Conservation (phyloP, 1,140 invertebrate species). For the Plutomurus gul region DNA sequence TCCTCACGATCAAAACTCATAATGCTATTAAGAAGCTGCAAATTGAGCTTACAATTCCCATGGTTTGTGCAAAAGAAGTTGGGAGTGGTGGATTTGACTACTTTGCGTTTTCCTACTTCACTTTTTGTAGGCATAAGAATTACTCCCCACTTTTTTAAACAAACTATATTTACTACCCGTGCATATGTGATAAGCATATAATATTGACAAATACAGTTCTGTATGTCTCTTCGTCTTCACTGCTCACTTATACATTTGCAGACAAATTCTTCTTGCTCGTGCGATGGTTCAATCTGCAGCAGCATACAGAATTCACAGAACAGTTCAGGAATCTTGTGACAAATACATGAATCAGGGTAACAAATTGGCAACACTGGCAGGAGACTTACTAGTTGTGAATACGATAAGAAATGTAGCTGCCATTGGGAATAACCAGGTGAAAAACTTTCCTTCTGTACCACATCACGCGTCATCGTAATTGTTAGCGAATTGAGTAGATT, state of each 20-base stretch:
- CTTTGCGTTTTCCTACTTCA: not conserved
- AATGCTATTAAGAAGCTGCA: too few species aligned
- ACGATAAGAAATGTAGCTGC: constrained; percentile 34
- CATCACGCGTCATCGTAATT: not conserved
- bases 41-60: too few species aligned
- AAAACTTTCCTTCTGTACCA: not conserved
- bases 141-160: too few species aligned
- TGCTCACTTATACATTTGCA: not conserved
- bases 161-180: too few species aligned
- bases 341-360: constrained; percentile 31
- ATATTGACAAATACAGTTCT: too few species aligned
- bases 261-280: constrained; percentile 39
- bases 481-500: not conserved
- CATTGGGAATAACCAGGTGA: constrained; percentile 33
- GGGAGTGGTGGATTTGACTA: too few species aligned
- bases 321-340: constrained; percentile 31
- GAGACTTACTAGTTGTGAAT: constrained; percentile 37
- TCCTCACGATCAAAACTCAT: too few species aligned
- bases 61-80: too few species aligned
- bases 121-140: not conserved
- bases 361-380: constrained; percentile 34
- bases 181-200: too few species aligned
- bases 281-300: constrained; percentile 35
- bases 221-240: too few species aligned
- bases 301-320: constrained; percentile 35